phyloP scores from a whole-genome alignment of 2,113 vertebrate species.

The Labeo rohita region DNA sequence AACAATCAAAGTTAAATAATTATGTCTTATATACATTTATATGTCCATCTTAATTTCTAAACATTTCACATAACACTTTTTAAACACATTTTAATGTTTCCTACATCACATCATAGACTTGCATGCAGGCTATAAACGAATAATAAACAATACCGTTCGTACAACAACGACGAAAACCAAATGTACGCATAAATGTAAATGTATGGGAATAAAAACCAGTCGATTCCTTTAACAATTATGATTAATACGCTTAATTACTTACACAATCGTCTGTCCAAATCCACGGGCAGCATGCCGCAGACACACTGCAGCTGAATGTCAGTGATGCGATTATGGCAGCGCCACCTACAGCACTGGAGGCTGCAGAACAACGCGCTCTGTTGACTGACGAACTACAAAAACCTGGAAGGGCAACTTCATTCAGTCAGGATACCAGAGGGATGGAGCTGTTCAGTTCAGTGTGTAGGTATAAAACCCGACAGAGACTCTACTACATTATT shows the following conservation, averaged over 20 bases:
- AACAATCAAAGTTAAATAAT: background rate
- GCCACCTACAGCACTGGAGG: constrained; percentile 23
- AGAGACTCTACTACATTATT: background rate
- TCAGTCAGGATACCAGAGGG: background rate
- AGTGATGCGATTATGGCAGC: background rate
- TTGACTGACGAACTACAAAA: background rate
- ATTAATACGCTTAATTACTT: background rate
- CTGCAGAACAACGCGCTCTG: background rate
- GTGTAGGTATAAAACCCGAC: background rate
- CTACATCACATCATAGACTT: background rate
- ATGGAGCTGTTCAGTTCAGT: background rate
- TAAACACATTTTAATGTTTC: background rate
- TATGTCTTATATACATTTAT: background rate
- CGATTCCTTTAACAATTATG: background rate
- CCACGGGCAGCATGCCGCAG: background rate
- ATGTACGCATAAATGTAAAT: background rate
- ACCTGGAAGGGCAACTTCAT: background rate
- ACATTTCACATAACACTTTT: background rate
- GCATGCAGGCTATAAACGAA: background rate
- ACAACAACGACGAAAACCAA: background rate
- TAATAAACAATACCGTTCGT: background rate
- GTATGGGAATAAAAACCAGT: background rate
- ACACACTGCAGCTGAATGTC: background rate
- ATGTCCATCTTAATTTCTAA: background rate
- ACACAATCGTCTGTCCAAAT: background rate